Percentiles rank a stretch among this genome's conserved stretches.
Conservation (phyloP, 2,888 invertebrate species). For the Malachius bipustulatus region DNA sequence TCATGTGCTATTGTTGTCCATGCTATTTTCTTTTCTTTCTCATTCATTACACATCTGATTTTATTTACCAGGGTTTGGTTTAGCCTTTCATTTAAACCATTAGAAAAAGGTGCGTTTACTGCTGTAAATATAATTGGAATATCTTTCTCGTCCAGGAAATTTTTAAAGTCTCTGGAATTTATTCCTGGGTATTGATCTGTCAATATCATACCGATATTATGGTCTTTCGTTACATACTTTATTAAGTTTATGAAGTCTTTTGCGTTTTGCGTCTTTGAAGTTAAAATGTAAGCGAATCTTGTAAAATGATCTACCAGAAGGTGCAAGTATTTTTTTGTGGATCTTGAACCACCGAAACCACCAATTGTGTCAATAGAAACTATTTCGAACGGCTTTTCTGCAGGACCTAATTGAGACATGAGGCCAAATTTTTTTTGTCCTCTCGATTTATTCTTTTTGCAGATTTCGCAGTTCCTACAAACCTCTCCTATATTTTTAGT, state of each 20-base stretch:
- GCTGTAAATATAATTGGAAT: constrained; percentile 15
- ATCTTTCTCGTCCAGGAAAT: constrained; percentile 18
- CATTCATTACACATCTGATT: constrained; percentile 22
- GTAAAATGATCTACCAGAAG: constrained; percentile 24
- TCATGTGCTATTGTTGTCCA: constrained; percentile 23
- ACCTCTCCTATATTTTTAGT: constrained; percentile 11
- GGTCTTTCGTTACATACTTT: constrained; percentile 14
- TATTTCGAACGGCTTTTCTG: constrained; percentile 23
- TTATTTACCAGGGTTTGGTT: constrained; percentile 22
- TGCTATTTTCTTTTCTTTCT: constrained; percentile 15
- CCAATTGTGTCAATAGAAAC: constrained; percentile 25
- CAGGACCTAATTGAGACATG: constrained; percentile 20
- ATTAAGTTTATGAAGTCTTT: constrained; percentile 24
- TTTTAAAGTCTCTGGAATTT: constrained; percentile 25
- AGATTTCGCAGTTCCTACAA: constrained; percentile 16
- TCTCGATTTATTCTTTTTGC: constrained; percentile 26
- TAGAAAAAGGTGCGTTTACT: constrained; percentile 17
- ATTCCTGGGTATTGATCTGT: constrained; percentile 27
- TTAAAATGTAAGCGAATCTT: constrained; percentile 23
- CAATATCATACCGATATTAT: constrained; percentile 21
- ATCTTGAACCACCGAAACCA: constrained; percentile 25
- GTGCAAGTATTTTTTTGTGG: constrained; percentile 26
- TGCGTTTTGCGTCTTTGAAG: constrained; percentile 22
- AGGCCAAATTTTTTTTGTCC: constrained; percentile 17
- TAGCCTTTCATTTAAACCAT: constrained; percentile 21